Conservation (phyloP, 2,113 vertebrate species). For the Brachypteracias leptosomus region DNA sequence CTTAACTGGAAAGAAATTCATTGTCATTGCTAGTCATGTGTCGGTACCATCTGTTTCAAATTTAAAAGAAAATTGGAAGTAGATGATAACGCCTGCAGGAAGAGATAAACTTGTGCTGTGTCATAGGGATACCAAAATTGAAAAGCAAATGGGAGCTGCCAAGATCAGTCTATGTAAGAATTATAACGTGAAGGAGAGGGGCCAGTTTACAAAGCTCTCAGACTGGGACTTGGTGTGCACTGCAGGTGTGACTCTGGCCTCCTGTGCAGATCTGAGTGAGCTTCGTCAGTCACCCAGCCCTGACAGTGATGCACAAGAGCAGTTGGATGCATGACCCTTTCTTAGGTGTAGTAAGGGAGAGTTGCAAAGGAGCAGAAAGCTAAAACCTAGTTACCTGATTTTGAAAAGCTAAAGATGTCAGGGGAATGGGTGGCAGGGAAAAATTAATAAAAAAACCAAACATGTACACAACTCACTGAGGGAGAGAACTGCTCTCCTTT, state of each 20-base stretch:
- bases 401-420: neutral
- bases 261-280: neutral
- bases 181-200: neutral
- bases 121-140: neutral
- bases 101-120: neutral
- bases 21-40: neutral
- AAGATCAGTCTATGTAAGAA: neutral
- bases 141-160: neutral
- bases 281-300: neutral
- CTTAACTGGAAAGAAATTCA: neutral
- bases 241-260: neutral
- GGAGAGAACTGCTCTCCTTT: neutral
- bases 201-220: neutral
- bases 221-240: neutral
- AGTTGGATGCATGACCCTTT: neutral
- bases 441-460: no score
- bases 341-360: neutral
- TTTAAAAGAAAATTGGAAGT: neutral
- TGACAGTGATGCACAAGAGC: neutral
- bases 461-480: neutral
- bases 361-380: neutral
- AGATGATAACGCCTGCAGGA: neutral
- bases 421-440: neutral
- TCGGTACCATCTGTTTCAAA: neutral
- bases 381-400: neutral